phyloP scores from a whole-genome alignment of 2,888 invertebrate genomes.

The Acanthosepion pharaonis region DNA sequence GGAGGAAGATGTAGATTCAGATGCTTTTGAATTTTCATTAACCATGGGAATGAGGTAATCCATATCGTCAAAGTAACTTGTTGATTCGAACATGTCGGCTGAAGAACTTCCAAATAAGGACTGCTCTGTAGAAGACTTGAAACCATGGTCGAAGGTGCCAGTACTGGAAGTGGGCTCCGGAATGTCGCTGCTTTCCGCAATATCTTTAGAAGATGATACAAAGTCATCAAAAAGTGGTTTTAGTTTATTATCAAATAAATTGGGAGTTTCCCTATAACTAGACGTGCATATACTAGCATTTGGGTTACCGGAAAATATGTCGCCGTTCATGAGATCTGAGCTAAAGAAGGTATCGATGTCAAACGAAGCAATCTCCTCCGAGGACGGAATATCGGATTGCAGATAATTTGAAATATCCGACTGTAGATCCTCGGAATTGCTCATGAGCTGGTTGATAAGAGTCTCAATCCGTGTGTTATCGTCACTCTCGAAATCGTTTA shows the following conservation, averaged over 20 bases:
- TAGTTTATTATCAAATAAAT: slow-evolving; percentile 43
- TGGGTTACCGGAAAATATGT: slow-evolving; percentile 37
- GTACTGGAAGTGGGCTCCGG: not conserved
- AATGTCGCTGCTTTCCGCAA: slow-evolving; percentile 39
- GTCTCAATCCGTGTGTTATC: slow-evolving; percentile 15
- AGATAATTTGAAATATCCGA: not conserved
- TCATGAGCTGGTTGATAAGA: not conserved
- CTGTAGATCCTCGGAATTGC: slow-evolving; percentile 20
- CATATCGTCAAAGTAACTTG: slow-evolving; percentile 12
- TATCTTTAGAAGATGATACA: slow-evolving; percentile 35
- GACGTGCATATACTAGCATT: not conserved
- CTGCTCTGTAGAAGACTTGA: slow-evolving; percentile 5
- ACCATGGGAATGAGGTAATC: slow-evolving; percentile 24
- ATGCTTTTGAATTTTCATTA: not conserved
- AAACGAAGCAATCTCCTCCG: slow-evolving; percentile 42
- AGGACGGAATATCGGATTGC: not conserved
- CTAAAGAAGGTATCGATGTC: slow-evolving; percentile 43
- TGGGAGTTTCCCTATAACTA: slow-evolving; percentile 25
- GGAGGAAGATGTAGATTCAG: not conserved
- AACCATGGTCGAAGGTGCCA: not conserved
- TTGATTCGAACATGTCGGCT: slow-evolving; percentile 16
- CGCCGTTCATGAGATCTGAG: not conserved
- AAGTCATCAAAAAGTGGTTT: slow-evolving; percentile 42
- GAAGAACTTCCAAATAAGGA: slow-evolving; percentile 35
- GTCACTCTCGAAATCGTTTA: slow-evolving; percentile 37